Evolutionary conservation across 2,797 vertebrate species (phyloP).

Genomic region (Leuciscus waleckii): DNA sequence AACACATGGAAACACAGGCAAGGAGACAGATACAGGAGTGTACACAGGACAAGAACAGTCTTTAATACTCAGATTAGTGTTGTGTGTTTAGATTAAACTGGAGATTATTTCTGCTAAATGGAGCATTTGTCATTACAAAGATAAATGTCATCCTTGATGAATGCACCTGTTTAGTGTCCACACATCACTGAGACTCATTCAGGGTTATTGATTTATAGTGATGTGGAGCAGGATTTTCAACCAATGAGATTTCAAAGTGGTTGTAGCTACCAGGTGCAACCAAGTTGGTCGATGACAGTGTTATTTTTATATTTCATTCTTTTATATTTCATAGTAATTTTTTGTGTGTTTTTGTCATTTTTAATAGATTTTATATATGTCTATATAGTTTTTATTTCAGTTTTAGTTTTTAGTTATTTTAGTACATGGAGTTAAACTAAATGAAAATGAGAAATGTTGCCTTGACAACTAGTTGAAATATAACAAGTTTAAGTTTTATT

Average conservation of each 20-base stretch:
- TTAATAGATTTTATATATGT: neutral
- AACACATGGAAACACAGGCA: neutral
- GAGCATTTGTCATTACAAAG: neutral
- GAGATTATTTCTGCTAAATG: neutral
- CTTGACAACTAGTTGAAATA: neutral
- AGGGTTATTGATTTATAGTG: neutral
- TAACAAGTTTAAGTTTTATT: neutral
- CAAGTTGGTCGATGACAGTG: neutral
- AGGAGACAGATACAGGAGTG: neutral
- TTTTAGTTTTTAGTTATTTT: neutral
- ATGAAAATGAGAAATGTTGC: neutral
- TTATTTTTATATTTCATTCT: too few species aligned
- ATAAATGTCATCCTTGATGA: neutral
- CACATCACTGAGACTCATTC: neutral
- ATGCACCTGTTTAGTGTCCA: too few species aligned
- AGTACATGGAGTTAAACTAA: neutral
- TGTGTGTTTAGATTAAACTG: neutral
- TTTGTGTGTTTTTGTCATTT: neutral
- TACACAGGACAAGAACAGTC: neutral
- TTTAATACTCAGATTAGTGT: neutral
- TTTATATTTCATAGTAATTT: neutral
- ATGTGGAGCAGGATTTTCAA: neutral
- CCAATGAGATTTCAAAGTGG: neutral
- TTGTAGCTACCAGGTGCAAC: neutral
- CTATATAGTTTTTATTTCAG: neutral